Evolutionary conservation across 2,113 vertebrate genomes (phyloP), one percentile per base, ranked within the genome.

Genomic region (Bostrychus sinensis): DNA sequence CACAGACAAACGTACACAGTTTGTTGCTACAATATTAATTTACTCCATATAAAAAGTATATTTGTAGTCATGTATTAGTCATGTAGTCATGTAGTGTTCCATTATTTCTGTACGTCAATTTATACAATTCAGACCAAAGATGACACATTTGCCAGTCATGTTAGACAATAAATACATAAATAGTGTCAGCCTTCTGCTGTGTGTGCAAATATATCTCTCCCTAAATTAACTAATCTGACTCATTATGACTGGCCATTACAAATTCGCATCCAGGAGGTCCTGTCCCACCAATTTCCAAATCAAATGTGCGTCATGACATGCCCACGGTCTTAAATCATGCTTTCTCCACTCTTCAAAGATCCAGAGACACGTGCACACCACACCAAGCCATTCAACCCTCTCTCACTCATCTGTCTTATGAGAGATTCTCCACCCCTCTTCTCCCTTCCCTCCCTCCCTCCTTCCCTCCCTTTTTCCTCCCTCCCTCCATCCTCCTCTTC

Each of bases 361-460:
- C 39, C 34, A 36, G 19, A 50, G n/a, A 20, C 55, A 22, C 32
- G 54, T 34, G 45, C n/a, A 16, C 34, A 22, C 55, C 62, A 58
- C 77, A 71, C 70, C 68, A 66, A 86, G 68, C 75, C 82, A 83
- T 84, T 80, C 73, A 80, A 78, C 69, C 69, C 80, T 84, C 80
- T 56, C 50, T 86, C 81, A 70, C 81, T 84, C 78, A 77, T 82
- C 80, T 63, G 63, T 84, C 86, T 88, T 72, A 79, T 86, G 66
- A 51, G 16, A 23, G 48, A 87, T 86, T 83, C 86, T 78, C 81
- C 81, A 68, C 78, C 82, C 77, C 65, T 68, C 68, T 46, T 59
- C 45, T 32, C 20, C 53, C 7, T n/a, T 11, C 41, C 43, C 19
- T 48, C 53, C 32, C 17, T 23, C 48, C 51, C 23, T 19, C 32